Percentiles rank a stretch among this genome's conserved stretches.
phyloP scores from a whole-genome alignment of 2,797 vertebrate genomes.

The Ispidina picta region DNA sequence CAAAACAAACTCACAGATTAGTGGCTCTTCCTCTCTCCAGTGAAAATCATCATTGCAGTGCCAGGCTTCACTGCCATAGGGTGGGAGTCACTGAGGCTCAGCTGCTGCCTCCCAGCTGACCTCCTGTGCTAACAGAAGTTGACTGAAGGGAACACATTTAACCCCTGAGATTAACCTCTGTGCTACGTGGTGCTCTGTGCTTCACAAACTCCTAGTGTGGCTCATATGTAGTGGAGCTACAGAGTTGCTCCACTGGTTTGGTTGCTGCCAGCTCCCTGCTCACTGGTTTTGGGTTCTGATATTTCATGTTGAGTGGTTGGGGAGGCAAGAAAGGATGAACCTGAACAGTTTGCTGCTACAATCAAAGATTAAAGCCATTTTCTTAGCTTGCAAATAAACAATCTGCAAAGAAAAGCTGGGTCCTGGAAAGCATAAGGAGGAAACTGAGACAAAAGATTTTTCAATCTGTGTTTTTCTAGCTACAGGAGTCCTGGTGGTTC shows the following conservation, averaged over 20 bases:
- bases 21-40: neutral
- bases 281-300: neutral
- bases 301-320: neutral
- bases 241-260: neutral
- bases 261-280: neutral
- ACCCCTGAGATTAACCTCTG: neutral
- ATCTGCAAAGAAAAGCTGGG: neutral
- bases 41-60: neutral
- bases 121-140: neutral
- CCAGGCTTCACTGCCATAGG: neutral
- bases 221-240: neutral
- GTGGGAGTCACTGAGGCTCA: neutral
- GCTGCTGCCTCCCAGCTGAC: neutral
- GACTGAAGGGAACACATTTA: neutral
- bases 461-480: neutral
- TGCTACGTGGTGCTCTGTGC: neutral
- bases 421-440: neutral
- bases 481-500: neutral
- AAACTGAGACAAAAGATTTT: neutral
- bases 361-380: neutral
- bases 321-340: neutral
- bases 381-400: neutral
- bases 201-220: neutral
- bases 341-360: neutral
- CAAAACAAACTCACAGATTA: neutral